Conservation (phyloP, 2,113 vertebrate species). For the Coreoperca whiteheadi region DNA sequence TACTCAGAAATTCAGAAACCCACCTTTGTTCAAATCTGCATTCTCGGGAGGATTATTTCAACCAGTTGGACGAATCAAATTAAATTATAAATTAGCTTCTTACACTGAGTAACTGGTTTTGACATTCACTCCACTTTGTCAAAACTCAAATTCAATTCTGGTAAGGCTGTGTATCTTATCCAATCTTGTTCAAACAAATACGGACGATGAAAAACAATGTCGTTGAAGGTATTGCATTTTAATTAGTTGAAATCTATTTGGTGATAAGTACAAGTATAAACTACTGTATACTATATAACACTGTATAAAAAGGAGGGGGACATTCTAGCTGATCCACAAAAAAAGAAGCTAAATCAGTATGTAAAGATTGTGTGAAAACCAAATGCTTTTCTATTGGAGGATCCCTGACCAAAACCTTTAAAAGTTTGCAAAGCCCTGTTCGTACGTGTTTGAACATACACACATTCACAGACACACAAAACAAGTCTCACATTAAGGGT, state of each 20-base stretch:
- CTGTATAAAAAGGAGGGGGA: neutral
- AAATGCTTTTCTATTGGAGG: constrained; percentile 32
- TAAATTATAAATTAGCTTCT: neutral
- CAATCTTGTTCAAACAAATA: neutral
- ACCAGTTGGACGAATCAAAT: constrained; percentile 4
- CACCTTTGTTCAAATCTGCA: neutral
- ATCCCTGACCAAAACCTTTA: constrained; percentile 34
- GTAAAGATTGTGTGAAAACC: neutral
- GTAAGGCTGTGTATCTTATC: neutral
- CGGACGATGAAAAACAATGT: neutral
- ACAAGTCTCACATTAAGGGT: constrained; percentile 45
- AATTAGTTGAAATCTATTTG: neutral
- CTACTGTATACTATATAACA: too few species aligned
- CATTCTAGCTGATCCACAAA: neutral
- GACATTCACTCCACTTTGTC: neutral
- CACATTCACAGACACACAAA: constrained; percentile 29
- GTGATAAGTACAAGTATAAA: neutral
- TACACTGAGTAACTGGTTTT: neutral
- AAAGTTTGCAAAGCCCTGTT: constrained; percentile 44
- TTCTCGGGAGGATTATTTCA: constrained; percentile 19
- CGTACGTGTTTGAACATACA: neutral
- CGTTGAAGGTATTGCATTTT: neutral
- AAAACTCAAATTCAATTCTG: neutral
- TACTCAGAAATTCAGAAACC: constrained; percentile 9
- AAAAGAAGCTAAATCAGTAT: constrained; percentile 12